These are phyloP conservation scores for Entomobrya multifasciata DNA, from an alignment of 2,888 invertebrate species.

Conservation along the genomic window DNA sequence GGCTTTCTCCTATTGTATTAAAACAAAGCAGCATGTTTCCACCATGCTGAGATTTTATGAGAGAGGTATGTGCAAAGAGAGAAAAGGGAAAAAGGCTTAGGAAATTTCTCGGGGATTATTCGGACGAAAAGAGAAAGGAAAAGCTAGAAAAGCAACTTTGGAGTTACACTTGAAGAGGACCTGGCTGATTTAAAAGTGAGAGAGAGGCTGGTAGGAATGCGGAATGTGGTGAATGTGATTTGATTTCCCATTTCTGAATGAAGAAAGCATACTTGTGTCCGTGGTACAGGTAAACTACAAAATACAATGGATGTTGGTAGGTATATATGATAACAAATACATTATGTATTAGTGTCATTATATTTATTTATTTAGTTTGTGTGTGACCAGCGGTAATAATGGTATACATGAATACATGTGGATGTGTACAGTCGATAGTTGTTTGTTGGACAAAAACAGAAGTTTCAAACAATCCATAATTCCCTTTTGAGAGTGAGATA, in stretches of 20 bases:
- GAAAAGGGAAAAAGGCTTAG: not conserved
- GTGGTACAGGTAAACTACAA: not conserved
- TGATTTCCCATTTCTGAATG: not conserved
- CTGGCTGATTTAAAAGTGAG: not conserved
- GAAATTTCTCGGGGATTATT: not conserved
- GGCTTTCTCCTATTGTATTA: too few species aligned
- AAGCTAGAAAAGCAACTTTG: conserved; percentile 11
- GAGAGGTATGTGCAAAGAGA: not conserved
- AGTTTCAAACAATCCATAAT: too few species aligned
- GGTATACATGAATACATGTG: too few species aligned
- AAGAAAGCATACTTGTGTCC: too few species aligned
- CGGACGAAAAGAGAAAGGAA: too few species aligned
- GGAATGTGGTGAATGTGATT: not conserved
- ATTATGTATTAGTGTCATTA: not conserved
- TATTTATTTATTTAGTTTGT: not conserved
- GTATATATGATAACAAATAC: not conserved
- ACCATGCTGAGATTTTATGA: too few species aligned
- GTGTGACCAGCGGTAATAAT: not conserved
- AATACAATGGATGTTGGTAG: not conserved
- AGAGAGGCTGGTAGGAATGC: too few species aligned
- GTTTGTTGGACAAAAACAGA: too few species aligned
- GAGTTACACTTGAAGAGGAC: conserved; percentile 1
- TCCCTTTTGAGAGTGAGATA: too few species aligned
- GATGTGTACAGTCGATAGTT: too few species aligned
- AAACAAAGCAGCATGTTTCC: too few species aligned